Conservation (phyloP, 1,140 invertebrate species). For the Pararge aegeria region DNA sequence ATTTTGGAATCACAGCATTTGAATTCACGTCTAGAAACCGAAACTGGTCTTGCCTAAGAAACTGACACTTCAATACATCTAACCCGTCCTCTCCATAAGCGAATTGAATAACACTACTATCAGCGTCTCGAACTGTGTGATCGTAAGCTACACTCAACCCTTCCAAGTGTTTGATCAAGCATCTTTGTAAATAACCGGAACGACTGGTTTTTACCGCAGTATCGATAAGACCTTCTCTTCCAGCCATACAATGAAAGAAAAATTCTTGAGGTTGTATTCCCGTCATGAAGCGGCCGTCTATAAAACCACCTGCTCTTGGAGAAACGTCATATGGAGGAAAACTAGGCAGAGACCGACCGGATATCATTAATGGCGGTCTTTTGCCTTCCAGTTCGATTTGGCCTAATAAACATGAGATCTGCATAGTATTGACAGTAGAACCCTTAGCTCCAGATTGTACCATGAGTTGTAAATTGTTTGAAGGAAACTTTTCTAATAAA, state of each 20-base stretch:
- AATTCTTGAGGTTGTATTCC: conserved; percentile 98
- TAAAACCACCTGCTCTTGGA: conserved; percentile 97
- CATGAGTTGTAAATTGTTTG: conserved; percentile 98
- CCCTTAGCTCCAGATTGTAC: conserved; percentile 99
- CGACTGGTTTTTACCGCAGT: conserved; percentile 96
- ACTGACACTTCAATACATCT: conserved; percentile 93
- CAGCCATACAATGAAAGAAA: conserved; percentile 99
- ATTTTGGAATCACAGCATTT: conserved; percentile 82
- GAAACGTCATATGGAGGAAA: conserved; percentile 95
- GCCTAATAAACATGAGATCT: conserved; percentile 97
- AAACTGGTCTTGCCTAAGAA: conserved; percentile 89
- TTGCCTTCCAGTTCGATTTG: conserved; percentile 99
- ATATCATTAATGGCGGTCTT: conserved; percentile 96
- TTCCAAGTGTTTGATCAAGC: conserved; percentile 98
- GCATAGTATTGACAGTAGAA: conserved; percentile 96
- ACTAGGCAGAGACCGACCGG: conserved; percentile 95
- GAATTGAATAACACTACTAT: conserved; percentile 96
- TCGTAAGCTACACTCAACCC: conserved; percentile 95
- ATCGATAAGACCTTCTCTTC: conserved; percentile 95
- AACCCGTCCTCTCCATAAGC: conserved; percentile 99
- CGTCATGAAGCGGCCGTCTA: conserved; percentile 97
- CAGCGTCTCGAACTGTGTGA: conserved; percentile 96
- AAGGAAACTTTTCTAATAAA: conserved; percentile 92
- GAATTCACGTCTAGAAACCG: conserved; percentile 91
- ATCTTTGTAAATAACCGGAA: conserved; percentile 98